Conservation (phyloP, 2,888 invertebrate genomes). For the Rhimphoctona megacephalus region DNA sequence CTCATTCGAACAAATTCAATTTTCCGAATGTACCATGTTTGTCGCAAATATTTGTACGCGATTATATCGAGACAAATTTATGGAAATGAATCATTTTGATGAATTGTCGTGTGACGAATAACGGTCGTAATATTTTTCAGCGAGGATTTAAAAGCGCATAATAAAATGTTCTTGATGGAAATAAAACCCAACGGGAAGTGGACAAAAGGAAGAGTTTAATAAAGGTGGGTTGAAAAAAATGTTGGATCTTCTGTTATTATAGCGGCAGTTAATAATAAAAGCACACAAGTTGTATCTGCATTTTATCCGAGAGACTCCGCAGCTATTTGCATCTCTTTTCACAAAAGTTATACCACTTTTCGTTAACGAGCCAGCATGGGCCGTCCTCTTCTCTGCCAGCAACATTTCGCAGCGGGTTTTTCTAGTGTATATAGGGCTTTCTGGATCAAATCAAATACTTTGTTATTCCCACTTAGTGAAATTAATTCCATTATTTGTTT, state of each 20-base stretch:
- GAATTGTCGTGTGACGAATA: slow-evolving; percentile 13
- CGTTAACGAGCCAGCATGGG: slow-evolving; percentile 45
- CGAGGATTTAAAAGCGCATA: not conserved
- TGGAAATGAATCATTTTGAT: not conserved
- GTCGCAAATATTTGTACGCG: not conserved
- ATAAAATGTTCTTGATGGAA: slow-evolving; percentile 22
- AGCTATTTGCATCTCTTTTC: slow-evolving; percentile 51
- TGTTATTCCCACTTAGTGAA: not conserved
- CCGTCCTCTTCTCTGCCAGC: not conserved
- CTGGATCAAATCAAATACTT: not conserved
- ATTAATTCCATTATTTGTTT: not conserved
- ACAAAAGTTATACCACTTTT: slow-evolving; percentile 47
- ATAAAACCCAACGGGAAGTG: slow-evolving; percentile 21
- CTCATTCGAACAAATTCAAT: not conserved
- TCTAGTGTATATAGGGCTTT: not conserved
- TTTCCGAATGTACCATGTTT: not conserved
- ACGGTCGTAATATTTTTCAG: not conserved
- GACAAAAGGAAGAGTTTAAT: slow-evolving; percentile 3
- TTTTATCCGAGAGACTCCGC: slow-evolving; percentile 37
- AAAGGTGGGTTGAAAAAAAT: slow-evolving; percentile 6
- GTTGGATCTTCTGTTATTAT: slow-evolving; percentile 38
- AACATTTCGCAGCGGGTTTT: slow-evolving; percentile 24
- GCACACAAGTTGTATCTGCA: slow-evolving; percentile 50
- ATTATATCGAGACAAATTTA: not conserved
- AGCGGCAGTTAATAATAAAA: slow-evolving; percentile 45